phyloP scores from a whole-genome alignment of 2,113 vertebrate genomes.

The Alosa alosa region DNA sequence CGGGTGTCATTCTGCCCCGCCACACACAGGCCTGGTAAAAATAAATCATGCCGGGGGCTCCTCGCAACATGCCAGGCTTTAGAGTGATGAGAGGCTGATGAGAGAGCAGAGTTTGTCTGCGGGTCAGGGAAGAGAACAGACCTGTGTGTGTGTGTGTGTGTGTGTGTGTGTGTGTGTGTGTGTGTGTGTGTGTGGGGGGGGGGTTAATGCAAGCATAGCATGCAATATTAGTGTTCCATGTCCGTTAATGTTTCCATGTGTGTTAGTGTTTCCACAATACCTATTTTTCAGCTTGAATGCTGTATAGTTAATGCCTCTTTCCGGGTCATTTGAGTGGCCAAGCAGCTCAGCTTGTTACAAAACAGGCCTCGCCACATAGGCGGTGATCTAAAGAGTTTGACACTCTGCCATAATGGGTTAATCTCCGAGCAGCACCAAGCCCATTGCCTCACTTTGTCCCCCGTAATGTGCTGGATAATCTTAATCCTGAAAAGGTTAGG shows the following conservation, averaged over 20 bases:
- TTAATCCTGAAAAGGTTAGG: conserved; percentile 64
- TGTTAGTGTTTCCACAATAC: not conserved
- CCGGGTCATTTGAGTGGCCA: not conserved
- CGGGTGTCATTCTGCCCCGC: not conserved
- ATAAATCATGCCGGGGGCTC: not conserved
- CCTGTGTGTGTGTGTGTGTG: not conserved
- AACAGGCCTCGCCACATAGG: not conserved
- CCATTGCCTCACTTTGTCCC: conserved; percentile 49
- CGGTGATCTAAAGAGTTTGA: not conserved
- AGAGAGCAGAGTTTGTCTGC: not conserved
- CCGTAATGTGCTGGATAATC: conserved; percentile 66
- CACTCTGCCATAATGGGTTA: conserved; percentile 62
- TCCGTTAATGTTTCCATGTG: not conserved
- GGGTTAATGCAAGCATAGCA: not conserved
- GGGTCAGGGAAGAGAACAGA: not conserved
- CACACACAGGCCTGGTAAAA: not conserved
- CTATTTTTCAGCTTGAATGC: not conserved
- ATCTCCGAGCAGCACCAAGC: conserved; percentile 52
- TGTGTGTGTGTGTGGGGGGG: not conserved
- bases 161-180: too few species aligned
- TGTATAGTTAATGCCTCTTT: not conserved
- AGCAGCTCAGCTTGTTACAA: not conserved
- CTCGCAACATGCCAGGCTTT: not conserved
- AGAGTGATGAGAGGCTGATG: not conserved
- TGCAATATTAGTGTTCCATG: not conserved